Evolutionary conservation across 2,888 invertebrate genomes (phyloP).

Genomic region (Protophormia terraenovae): DNA sequence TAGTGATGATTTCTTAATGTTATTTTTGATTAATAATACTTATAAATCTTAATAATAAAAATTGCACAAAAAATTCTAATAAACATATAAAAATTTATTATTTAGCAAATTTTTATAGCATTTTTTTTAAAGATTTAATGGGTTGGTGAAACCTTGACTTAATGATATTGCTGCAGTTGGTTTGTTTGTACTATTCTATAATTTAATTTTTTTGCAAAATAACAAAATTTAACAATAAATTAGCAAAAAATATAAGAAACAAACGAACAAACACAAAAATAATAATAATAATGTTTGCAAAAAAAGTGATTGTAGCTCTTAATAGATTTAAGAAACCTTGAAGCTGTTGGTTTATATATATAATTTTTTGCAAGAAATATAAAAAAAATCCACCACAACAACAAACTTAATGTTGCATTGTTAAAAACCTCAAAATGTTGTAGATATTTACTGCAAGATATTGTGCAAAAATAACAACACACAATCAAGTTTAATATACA

Average conservation of each 20-base stretch:
- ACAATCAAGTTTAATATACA: constrained; percentile 36
- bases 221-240: constrained; percentile 52
- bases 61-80: background rate
- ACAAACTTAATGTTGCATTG: constrained; percentile 61
- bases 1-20: constrained; percentile 13
- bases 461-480: constrained; percentile 41
- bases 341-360: constrained; percentile 44
- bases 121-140: constrained; percentile 24
- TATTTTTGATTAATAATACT: background rate
- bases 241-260: constrained; percentile 16
- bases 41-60: background rate
- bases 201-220: constrained; percentile 10
- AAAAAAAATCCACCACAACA: background rate
- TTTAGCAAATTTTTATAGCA: background rate
- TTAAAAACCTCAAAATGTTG: constrained; percentile 55
- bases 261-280: constrained; percentile 3
- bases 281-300: constrained; percentile 46
- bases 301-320: constrained; percentile 65
- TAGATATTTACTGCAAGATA: constrained; percentile 63
- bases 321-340: constrained; percentile 58
- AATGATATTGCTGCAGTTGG: constrained; percentile 48
- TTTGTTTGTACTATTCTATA: constrained; percentile 7
- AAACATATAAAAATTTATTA: background rate
- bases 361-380: constrained; percentile 25
- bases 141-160: constrained; percentile 59